Evolutionary conservation across 1,140 invertebrate species (phyloP).

Genomic region (Planococcus citri): DNA sequence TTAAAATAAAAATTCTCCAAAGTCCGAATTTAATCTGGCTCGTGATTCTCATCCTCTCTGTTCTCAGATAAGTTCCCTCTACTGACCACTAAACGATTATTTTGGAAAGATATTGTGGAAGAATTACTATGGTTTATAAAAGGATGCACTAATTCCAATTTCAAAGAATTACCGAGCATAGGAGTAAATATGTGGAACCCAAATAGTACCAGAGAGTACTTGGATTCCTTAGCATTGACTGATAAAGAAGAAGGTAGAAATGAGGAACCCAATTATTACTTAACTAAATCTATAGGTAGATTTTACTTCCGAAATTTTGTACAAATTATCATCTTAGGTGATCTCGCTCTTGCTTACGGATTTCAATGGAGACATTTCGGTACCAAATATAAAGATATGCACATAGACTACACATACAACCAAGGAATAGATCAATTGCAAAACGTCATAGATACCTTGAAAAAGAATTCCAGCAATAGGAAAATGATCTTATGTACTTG

Average conservation of each 20-base stretch:
- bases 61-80: slow-evolving; percentile 62
- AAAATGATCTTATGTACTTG: slow-evolving; percentile 90
- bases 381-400: slow-evolving; percentile 74
- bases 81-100: slow-evolving; percentile 92
- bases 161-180: slow-evolving; percentile 66
- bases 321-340: too few relatives aligned
- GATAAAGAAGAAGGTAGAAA: slow-evolving; percentile 68
- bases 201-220: slow-evolving; percentile 81
- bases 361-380: slow-evolving; percentile 99
- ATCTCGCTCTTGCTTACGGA: slow-evolving; percentile 95
- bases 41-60: slow-evolving; percentile 15
- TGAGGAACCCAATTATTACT: too few relatives aligned
- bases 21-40: background rate
- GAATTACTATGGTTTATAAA: slow-evolving; percentile 93
- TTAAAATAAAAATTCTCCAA: background rate
- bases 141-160: slow-evolving; percentile 73
- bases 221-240: slow-evolving; percentile 76
- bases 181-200: slow-evolving; percentile 96
- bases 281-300: background rate
- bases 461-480: slow-evolving; percentile 69
- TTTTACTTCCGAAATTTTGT: background rate
- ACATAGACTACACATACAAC: slow-evolving; percentile 65
- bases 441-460: slow-evolving; percentile 72
- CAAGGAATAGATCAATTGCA: slow-evolving; percentile 89
- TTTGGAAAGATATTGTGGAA: slow-evolving; percentile 83